Base-by-base conservation (phyloP, 2,113 vertebrate genomes). In the Thermophis baileyi region DNA sequence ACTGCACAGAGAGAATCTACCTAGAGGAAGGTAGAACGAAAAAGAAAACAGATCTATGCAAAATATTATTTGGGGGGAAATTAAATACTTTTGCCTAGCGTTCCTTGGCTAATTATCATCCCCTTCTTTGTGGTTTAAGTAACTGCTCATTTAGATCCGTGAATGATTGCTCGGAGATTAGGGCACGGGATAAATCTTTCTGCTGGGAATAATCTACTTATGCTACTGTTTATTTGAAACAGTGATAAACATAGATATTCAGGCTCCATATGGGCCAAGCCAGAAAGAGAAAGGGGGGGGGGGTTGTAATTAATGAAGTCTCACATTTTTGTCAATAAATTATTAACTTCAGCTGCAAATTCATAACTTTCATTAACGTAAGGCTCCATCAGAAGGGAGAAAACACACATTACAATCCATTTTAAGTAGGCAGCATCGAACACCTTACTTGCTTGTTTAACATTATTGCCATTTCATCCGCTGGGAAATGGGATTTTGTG, bases 141-240 rank as follows among this genome's bases (percentile, higher is more conserved):
- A 98, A 99, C 98, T 98, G 97, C 98, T 99, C 97, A 98, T 99
- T 99, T 98, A 98, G 98, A 98, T 97, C 95, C 97, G 97, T 98
- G 98, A 99, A 97, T 98, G 98, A 99, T 98, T 98, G 97, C 97
- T 98, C 93, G 97, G 97, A 98, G 98, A 99, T 98, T 98, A 98
- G 97, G 96, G 96, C 96, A 96, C 94, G 97, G 97, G 98, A 98
- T 97, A 98, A 97, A 98, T 96, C 93, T 98, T 98, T 98, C 98
- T 98, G 96, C 95, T 95, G 98, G 98, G 98, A 99, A 98, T 98
- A 98, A 98, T 98, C 98, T 98, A 97, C 95, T 98, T 97, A 97
- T 97, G 96, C 87, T 95, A 97, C 97, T 98, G 96, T 98, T 98
- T 98, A 98, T 98, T 98, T 98, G 97, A 98, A 97, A 96, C 96